Base-by-base conservation (phyloP, 2,113 vertebrate genomes). In the Bubo scandiacus region DNA sequence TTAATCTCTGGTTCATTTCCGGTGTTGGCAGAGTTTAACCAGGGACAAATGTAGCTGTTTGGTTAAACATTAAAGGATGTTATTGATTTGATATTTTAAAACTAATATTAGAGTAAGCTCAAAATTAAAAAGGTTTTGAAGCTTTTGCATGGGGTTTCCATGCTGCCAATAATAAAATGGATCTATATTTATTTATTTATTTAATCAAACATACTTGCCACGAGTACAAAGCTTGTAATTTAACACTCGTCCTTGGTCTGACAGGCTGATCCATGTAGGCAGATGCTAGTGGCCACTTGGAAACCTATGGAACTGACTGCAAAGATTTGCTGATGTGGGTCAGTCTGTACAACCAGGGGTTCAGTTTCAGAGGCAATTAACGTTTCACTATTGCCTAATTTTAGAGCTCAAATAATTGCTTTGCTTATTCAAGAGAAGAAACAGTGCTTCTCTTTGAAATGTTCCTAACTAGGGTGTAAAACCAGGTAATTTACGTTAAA, bases 1-100 rank as follows among this genome's bases (percentile, higher is more conserved):
- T 96, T 90, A 95, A 94, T 96, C 59, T 91, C 77, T 88, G 77
- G 29, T 95, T 94, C 62, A 66, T 96, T 97, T 97, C 94, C 92
- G 97, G 73, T 63, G 82, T 86, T 95, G 86, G 74, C 89, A 80
- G 83, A 97, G 94, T 94, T 97, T 94, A 94, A 73, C 63, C 92
- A 93, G 91, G 81, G 65, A 93, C 62, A 73, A 97, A 45, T 34
- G 26, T 83, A 73, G 85, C 75, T 72, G 8, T 92, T 96, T 87
- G 72, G 88, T 94, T 95, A 75, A 96, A 90, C 71, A 67, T 92
- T 94, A 81, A 92, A 87, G 70, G 27, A 61, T 95, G 42, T 38
- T 92, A 70, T 67, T 85, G 67, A 78, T 95, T 75, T 75, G 40
- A 45, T 95, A 47, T 92, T 86, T 92, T 85, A 3, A 77, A 81